Base-by-base conservation (phyloP, 2,797 vertebrate genomes). In the Bufotes viridis region DNA sequence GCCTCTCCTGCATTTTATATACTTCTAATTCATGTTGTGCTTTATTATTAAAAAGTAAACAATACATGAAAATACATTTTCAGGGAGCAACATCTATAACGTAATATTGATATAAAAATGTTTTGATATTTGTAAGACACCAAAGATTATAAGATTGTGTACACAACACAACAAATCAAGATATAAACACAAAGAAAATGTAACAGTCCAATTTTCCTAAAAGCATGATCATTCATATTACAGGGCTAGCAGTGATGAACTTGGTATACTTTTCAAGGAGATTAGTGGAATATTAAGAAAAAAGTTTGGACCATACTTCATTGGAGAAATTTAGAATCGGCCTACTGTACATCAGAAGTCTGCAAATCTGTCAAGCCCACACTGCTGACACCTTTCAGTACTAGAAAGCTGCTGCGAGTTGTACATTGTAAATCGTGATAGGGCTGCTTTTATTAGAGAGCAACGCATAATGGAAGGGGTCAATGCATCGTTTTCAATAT, bases 71-170 rank as follows among this genome's bases (percentile, higher is more conserved):
- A 42, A 42, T 42, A 42, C 42, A 12, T 11, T n/a, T 17, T 61
- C 3, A 63, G 11, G 14, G 49, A n/a, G n/a, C 29, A 14, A 65
- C 8, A n/a, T 22, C 18, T 1, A 11, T 24, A 67, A 15, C 2
- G 29, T 83, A 18, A 22, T 20, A 70, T 72, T 29, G 17, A 72
- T 83, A 83, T 83, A 3, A 83, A 83, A 83, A 83, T 83, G 29
- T 83, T 75, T 61, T 84, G 57, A 60, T 61, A 34, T 34, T 79
- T 57, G 53, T 58, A 60, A 80, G 61, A 80, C 78, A 80, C 17
- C 29, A 78, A 78, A 55, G 1, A 51, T 51, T n/a, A 55, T 55
- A 18, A 26, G 24, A 14, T 67, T 65, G 51, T 57, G 49, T 15
- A 84, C 70, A 75, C 53, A 74, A 24, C 14, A 20, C 70, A 84